Conservation (phyloP, 2,113 vertebrate genomes). For the Eretmochelys imbricata region DNA sequence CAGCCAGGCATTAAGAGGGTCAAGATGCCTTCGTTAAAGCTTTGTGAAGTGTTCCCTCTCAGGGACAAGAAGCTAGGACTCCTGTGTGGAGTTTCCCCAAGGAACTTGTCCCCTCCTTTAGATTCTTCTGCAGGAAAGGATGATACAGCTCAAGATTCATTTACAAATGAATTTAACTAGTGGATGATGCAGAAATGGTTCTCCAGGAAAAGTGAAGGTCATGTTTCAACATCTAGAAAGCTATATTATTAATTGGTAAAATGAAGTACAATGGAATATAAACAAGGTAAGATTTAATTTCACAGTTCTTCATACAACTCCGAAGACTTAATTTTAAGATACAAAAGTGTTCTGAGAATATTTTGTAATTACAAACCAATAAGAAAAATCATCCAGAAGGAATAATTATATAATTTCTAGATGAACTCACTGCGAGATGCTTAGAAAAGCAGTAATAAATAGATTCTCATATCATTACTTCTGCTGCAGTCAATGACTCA, state of each 20-base stretch:
- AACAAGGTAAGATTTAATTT: conserved; percentile 51
- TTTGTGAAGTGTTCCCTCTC: not conserved
- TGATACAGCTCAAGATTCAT: not conserved
- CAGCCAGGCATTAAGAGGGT: rapidly evolving
- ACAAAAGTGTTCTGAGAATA: conserved; percentile 56
- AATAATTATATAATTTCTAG: conserved; percentile 82
- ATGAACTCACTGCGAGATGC: conserved; percentile 64
- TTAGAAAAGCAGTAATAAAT: conserved; percentile 76
- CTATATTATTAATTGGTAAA: conserved; percentile 36
- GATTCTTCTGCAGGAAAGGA: not conserved
- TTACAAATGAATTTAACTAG: not conserved
- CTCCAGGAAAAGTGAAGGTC: not conserved
- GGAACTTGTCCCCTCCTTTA: not conserved
- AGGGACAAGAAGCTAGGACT: rapidly evolving
- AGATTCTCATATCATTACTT: conserved; percentile 70
- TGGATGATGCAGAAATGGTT: rapidly evolving
- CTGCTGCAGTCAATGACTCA: conserved; percentile 76
- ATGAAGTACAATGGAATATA: conserved; percentile 25
- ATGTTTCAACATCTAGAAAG: conserved; percentile 25
- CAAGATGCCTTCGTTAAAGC: not conserved
- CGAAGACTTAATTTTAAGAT: conserved; percentile 72
- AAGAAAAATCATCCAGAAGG: conserved; percentile 79
- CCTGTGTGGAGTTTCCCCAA: not conserved
- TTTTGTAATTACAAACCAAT: conserved; percentile 80
- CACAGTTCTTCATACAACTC: conserved; percentile 2